Base-by-base conservation (phyloP, 53 echinoderm and acorn worm species). In the Echinometra lucunter region DNA sequence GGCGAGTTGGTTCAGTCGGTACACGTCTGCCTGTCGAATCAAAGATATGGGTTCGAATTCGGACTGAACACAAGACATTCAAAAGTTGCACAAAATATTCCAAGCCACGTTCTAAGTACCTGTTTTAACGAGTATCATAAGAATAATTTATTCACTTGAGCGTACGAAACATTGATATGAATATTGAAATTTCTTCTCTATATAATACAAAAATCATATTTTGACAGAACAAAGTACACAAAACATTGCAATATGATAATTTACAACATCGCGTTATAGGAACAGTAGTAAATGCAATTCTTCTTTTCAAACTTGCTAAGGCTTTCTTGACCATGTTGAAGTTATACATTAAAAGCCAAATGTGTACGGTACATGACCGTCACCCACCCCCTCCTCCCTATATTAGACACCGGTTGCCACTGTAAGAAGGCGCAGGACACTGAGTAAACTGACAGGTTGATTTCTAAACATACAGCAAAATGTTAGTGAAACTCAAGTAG, bases 71-170 rank as follows among this genome's bases (percentile, higher is more conserved):
- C 4, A 69, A 12, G 32, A 34, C 32, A 69, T 11, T 69, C 13
- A 69, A 28, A 69, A 30, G 5, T 9, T 0, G 0, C 34, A 69
- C 69, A 69, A 69, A 69, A 32, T 34, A 69, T 30, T 67, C 32
- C 32, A 69, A 32, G 0, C 30, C 45, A 28, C 11, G 17, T 28
- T n/a, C 35, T 82, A 82, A 45, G 45, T 49, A n/a, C 13, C 85
- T 49, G 28, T 47, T 85, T 49, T 45, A 42, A 81, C 81, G 81
- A 81, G 8, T 18, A 81, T 81, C 38, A 44, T 81, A 19, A 21
- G 21, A 6, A 42, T 81, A 85, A 49, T 85, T 85, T 85, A 85
- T 85, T 85, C 81, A 85, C 85, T 18, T 85, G 85, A n/a, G 85
- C 85, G 25, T 85, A 85, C 49, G 49, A 85, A 85, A 85, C 85